Conservation (phyloP, 2,888 invertebrate species). For the Anticlea derivata region DNA sequence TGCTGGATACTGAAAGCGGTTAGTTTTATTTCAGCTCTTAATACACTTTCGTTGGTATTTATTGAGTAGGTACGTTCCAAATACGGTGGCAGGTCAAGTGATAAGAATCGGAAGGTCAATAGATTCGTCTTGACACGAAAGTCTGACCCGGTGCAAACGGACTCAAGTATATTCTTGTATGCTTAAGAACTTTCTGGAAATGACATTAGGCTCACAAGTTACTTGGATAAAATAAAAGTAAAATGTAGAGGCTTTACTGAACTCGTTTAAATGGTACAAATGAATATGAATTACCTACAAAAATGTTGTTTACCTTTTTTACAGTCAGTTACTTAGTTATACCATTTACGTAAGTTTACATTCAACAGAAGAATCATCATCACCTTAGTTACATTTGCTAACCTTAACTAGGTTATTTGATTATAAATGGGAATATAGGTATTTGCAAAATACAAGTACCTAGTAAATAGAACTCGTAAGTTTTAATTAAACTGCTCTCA, state of each 20-base stretch:
- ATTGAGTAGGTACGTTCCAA: conserved; percentile 1
- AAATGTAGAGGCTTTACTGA: background rate
- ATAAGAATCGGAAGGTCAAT: conserved; percentile 15
- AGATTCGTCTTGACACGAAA: conserved; percentile 1
- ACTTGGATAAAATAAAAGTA: background rate
- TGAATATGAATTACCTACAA: too few relatives aligned
- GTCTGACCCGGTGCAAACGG: background rate
- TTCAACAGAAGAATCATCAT: too few relatives aligned
- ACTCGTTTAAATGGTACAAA: too few relatives aligned
- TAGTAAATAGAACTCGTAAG: conserved; percentile 13
- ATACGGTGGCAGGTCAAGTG: conserved; percentile 13
- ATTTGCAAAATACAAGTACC: too few relatives aligned
- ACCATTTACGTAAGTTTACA: conserved; percentile 3
- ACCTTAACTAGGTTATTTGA: conserved; percentile 1
- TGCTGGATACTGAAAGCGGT: too few relatives aligned
- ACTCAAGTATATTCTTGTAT: background rate
- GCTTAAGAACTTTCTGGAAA: background rate
- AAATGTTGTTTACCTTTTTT: too few relatives aligned
- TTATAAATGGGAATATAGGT: conserved; percentile 10
- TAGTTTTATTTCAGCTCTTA: conserved; percentile 7
- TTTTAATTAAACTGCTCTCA: conserved; percentile 26
- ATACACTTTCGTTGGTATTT: conserved; percentile 16
- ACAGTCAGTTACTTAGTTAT: too few relatives aligned
- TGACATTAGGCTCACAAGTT: background rate
- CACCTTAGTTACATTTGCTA: conserved; percentile 10